These are phyloP conservation scores for Argentina silus DNA, from an alignment of 2,797 vertebrate genomes.

Conservation along the genomic window DNA sequence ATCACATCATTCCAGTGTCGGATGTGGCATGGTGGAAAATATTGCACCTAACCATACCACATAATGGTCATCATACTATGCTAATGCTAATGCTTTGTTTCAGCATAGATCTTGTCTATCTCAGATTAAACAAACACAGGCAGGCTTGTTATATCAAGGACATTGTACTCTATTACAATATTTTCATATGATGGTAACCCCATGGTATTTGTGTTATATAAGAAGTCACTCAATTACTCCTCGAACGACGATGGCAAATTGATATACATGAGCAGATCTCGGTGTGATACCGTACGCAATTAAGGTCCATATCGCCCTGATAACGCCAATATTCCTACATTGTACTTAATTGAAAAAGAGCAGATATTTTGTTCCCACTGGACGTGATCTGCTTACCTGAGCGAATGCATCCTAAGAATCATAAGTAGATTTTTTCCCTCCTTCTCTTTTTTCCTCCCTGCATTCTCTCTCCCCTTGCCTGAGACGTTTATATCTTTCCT, in stretches of 20 bases:
- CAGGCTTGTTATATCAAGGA: not conserved
- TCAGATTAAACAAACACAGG: not conserved
- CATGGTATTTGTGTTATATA: not conserved
- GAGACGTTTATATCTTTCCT: conserved; percentile 45
- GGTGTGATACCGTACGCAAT: not conserved
- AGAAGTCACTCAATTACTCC: conserved; percentile 1
- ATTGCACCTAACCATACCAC: no score
- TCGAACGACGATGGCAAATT: not conserved
- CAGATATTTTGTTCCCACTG: conserved; percentile 4
- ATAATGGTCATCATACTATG: no score
- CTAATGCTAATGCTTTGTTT: not conserved
- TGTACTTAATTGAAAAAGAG: not conserved
- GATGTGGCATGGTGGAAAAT: no score
- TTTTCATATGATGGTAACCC: not conserved
- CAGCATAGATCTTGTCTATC: not conserved
- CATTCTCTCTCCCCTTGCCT: conserved; percentile 1
- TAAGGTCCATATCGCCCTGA: not conserved
- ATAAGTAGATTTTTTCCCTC: conserved; percentile 5
- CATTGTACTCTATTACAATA: not conserved
- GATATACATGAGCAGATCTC: not conserved
- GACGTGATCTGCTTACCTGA: conserved; percentile 1
- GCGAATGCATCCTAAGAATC: not conserved
- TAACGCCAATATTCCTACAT: conserved; percentile 12
- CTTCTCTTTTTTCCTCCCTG: not conserved
- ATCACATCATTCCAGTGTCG: not conserved